Percentiles rank a stretch among this genome's conserved stretches.
These are phyloP conservation scores for Toxotes lorentzi DNA, from an alignment of 2,797 vertebrate species.

Conservation along the genomic window DNA sequence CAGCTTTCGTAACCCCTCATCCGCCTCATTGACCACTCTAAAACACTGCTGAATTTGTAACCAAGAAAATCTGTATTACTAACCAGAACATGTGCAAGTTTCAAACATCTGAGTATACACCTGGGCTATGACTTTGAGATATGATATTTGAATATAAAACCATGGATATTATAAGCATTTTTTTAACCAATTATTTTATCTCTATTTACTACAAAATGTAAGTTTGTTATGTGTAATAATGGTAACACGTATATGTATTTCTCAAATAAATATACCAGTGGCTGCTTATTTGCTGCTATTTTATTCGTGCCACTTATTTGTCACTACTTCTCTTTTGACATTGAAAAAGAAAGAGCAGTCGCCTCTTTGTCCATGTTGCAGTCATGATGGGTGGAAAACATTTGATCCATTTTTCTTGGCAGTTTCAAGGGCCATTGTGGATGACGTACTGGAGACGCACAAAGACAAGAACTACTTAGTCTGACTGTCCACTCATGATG, in stretches of 20 bases:
- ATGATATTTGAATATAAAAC: background rate
- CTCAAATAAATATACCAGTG: background rate
- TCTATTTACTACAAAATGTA: background rate
- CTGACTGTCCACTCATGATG: slow-evolving; percentile 64
- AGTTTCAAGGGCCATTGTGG: slow-evolving; percentile 68
- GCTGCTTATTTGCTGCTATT: slow-evolving; percentile 11
- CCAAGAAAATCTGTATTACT: slow-evolving; percentile 7
- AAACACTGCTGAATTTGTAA: slow-evolving; percentile 29
- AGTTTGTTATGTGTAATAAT: background rate
- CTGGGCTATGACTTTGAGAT: background rate
- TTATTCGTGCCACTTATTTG: background rate
- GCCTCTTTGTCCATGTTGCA: slow-evolving; percentile 30
- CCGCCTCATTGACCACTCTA: slow-evolving; percentile 51
- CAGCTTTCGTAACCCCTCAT: slow-evolving; percentile 66
- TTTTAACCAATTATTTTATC: background rate
- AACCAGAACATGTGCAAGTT: background rate
- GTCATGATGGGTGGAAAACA: slow-evolving; percentile 33
- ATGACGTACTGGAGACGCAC: slow-evolving; percentile 47
- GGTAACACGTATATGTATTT: background rate
- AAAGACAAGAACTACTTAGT: slow-evolving; percentile 80
- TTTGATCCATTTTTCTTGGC: slow-evolving; percentile 46
- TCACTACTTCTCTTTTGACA: slow-evolving; percentile 46
- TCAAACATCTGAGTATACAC: slow-evolving; percentile 2
- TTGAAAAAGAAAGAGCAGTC: slow-evolving; percentile 48
- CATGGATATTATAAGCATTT: background rate